Evolutionary conservation across 2,888 invertebrate species (phyloP).

Genomic region (Homarus gammarus): DNA sequence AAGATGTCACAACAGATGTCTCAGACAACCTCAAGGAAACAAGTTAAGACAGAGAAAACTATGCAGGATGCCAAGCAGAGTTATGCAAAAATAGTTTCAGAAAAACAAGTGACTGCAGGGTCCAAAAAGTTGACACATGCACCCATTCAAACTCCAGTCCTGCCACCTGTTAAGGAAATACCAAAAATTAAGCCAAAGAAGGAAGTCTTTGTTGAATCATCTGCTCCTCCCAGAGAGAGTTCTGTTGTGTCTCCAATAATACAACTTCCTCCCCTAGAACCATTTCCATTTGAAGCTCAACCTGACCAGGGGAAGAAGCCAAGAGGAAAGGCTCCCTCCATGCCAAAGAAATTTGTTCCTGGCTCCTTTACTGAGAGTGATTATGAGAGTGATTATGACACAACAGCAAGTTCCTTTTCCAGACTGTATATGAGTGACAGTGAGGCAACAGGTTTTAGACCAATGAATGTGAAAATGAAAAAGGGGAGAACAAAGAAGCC

Average conservation of each 20-base stretch:
- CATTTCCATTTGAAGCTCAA: conserved; percentile 66
- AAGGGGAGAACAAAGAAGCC: conserved; percentile 68
- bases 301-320: conserved; percentile 50
- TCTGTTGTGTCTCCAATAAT: conserved; percentile 26
- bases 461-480: conserved; percentile 66
- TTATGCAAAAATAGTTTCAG: background rate
- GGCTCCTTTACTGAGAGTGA: conserved; percentile 75
- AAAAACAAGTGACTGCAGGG: background rate
- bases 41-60: background rate
- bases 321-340: conserved; percentile 50
- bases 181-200: conserved; percentile 38
- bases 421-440: conserved; percentile 74
- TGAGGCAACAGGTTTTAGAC: conserved; percentile 64
- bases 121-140: background rate
- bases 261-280: conserved; percentile 70
- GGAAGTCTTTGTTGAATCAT: conserved; percentile 2
- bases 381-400: conserved; percentile 75
- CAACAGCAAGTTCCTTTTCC: conserved; percentile 49
- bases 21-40: conserved; percentile 19
- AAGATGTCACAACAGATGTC: conserved; percentile 44
- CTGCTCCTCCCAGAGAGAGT: conserved; percentile 30
- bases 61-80: background rate
- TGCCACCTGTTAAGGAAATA: conserved; percentile 26
- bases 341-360: conserved; percentile 72
- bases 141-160: background rate